Base-by-base conservation (phyloP, 2,113 vertebrate species). In the Ifrita kowaldi region DNA sequence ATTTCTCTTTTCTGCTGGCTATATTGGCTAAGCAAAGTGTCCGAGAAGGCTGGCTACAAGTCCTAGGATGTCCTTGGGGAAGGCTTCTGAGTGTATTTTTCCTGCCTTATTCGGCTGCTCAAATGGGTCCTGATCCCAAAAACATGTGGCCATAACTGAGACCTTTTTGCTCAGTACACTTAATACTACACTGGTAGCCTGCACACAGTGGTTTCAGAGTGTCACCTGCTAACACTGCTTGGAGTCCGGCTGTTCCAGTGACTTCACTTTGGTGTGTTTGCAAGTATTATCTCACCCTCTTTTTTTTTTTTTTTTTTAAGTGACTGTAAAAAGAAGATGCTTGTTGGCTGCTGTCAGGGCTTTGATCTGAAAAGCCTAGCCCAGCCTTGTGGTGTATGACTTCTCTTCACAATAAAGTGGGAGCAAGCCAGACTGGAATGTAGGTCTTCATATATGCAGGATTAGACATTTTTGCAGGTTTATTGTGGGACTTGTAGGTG, bases 401-500 rank as follows among this genome's bases (percentile, higher is more conserved):
- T 87, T 76, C 37, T 75, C 65, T 56, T 60, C 19, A 7, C 35
- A 70, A 30, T 7, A n/a, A 67, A 50, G 50, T 1, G 0, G 47
- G 32, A 84, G 22, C 44, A 74, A 74, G 76, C 10, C 56, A 75
- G 71, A 67, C 41, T 64, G 79, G 56, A 94, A 90, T 37, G 47
- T 52, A 75, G 44, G 27, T 83, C 73, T 85, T 90, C 87, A 64
- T 33, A 55, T n/a, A 70, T 0, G 4, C 39, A 79, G 35, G 52
- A 70, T 74, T 88, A 59, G 75, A 89, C n/a, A 80, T 77, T 93
- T 93, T 60, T 92, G 78, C 85, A 96, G 82, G 71, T 81, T 90
- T 93, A 81, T 78, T 74, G 73, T 41, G 46, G 60, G 60, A 89
- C 85, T 85, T 91, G 93, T 91, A 96, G 90, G 76, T 90, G 93